A percentile compares a stretch with the other conserved stretches of the same genome.
Conservation (phyloP, 2,113 vertebrate species). For the Colossoma macropomum region DNA sequence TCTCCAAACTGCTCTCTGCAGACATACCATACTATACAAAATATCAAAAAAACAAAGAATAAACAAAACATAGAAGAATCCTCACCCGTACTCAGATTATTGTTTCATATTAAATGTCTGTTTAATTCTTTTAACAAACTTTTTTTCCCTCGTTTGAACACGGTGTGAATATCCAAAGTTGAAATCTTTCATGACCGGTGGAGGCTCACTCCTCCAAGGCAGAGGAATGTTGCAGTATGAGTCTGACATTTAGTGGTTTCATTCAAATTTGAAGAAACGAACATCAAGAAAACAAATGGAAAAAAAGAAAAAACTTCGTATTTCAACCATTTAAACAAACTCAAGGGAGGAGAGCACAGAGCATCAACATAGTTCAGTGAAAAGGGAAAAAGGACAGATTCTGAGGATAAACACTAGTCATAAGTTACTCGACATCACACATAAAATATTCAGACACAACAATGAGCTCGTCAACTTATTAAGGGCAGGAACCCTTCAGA, state of each 20-base stretch:
- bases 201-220: slow-evolving; percentile 61
- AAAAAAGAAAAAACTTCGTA: slow-evolving; percentile 13
- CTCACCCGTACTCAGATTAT: slow-evolving; percentile 71
- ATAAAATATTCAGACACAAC: slow-evolving; percentile 29
- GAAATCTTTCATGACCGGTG: slow-evolving; percentile 61
- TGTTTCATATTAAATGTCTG: slow-evolving; percentile 63
- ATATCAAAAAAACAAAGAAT: slow-evolving; percentile 63
- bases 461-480: slow-evolving; percentile 20
- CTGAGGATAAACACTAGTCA: slow-evolving; percentile 53
- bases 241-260: slow-evolving; percentile 66
- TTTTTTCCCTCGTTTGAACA: slow-evolving; percentile 54
- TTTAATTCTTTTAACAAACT: slow-evolving; percentile 57
- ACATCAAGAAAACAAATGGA: slow-evolving; percentile 53
- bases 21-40: slow-evolving; percentile 71
- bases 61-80: slow-evolving; percentile 74
- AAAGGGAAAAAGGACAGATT: slow-evolving; percentile 28
- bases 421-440: slow-evolving; percentile 44
- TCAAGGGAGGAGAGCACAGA: slow-evolving; percentile 20
- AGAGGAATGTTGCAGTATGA: slow-evolving; percentile 78
- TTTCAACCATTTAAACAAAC: slow-evolving; percentile 45
- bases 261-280: slow-evolving; percentile 57
- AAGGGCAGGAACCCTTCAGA: slow-evolving; percentile 26
- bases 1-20: slow-evolving; percentile 61
- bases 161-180: slow-evolving; percentile 59
- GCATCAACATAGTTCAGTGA: slow-evolving; percentile 32